Evolutionary conservation across 64 coral and sea anemone species (phyloP).

Genomic region (Acropora tenuis): DNA sequence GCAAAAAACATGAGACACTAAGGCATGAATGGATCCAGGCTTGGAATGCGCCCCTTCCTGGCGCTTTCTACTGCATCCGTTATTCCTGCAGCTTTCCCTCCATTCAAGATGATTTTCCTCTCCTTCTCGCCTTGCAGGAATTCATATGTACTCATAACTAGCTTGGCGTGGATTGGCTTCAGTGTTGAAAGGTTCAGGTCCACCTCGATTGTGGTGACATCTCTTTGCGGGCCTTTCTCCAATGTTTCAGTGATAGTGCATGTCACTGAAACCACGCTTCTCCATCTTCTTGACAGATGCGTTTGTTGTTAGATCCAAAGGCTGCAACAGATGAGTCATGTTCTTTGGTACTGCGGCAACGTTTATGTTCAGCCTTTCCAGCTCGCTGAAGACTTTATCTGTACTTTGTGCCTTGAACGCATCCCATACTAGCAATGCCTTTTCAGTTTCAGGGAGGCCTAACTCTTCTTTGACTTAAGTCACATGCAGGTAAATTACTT

Average conservation of each 20-base stretch:
- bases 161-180: conserved; percentile 49
- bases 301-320: too few relatives aligned
- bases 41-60: conserved; percentile 23
- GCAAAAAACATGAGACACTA: conserved; percentile 34
- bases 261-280: too few relatives aligned
- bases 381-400: too few relatives aligned
- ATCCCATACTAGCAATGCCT: too few relatives aligned
- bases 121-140: conserved; percentile 3
- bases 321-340: too few relatives aligned
- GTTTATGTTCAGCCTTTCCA: conserved; percentile 57
- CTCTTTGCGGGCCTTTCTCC: conserved; percentile 38
- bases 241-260: too few relatives aligned
- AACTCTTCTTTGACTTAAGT: too few relatives aligned
- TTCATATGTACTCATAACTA: conserved; percentile 32
- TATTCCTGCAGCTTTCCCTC: conserved; percentile 25
- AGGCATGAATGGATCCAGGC: not conserved
- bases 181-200: conserved; percentile 41
- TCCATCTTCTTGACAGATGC: too few relatives aligned
- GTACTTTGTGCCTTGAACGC: too few relatives aligned
- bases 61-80: conserved; percentile 26
- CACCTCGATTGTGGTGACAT: conserved; percentile 44
- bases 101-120: conserved; percentile 45
- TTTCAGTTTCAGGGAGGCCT: too few relatives aligned
- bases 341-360: conserved; percentile 52
- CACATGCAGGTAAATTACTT: conserved; percentile 45